Conservation (phyloP, 2,797 vertebrate species). For the Xiphorhynchus erythropygius region DNA sequence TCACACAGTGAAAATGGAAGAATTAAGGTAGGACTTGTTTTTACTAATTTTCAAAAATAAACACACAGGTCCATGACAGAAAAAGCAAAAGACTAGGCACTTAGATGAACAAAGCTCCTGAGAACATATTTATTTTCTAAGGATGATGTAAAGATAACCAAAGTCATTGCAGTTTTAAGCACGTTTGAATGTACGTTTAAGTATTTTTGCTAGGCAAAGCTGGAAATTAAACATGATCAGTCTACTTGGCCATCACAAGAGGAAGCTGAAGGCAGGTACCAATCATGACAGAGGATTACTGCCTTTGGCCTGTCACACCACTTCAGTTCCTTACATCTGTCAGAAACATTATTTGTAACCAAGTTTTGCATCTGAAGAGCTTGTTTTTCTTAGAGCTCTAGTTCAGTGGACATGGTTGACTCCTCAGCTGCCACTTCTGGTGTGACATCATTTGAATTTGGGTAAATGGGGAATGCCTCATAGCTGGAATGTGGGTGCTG, state of each 20-base stretch:
- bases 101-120: not conserved
- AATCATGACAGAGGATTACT: not conserved
- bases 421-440: not conserved
- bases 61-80: not conserved
- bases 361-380: not conserved
- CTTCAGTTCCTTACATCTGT: not conserved
- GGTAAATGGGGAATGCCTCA: not conserved
- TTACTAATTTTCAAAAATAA: not conserved
- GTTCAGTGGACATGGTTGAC: not conserved
- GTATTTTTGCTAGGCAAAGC: not conserved
- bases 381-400: not conserved
- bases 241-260: not conserved
- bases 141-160: not conserved
- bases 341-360: not conserved
- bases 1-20: not conserved
- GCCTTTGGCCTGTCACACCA: not conserved
- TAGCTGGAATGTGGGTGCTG: not conserved
- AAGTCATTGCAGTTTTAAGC: not conserved
- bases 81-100: not conserved
- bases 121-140: not conserved
- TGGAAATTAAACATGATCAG: not conserved
- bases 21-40: not conserved
- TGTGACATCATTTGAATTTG: not conserved
- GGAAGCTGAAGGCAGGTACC: not conserved
- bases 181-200: not conserved